Conservation (phyloP, 2,113 vertebrate genomes). For the Nesogale talazaci region DNA sequence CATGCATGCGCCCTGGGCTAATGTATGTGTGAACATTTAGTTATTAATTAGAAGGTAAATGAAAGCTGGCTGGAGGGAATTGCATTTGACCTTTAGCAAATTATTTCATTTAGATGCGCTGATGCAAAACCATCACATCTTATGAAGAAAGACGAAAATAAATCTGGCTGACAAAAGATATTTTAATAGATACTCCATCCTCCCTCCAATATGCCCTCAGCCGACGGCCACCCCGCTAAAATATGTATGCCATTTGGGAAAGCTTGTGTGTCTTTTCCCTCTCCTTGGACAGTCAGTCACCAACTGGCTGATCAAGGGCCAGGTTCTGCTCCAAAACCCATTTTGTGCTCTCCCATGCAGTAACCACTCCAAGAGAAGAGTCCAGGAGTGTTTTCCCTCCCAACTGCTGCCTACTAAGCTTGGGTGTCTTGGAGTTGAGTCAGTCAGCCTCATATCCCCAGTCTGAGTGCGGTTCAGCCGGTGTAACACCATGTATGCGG, state of each 20-base stretch:
- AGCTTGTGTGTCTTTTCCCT: slow-evolving; percentile 33
- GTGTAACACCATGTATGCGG: background rate
- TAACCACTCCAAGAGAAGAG: background rate
- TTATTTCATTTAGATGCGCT: slow-evolving; percentile 76
- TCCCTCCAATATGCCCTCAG: slow-evolving; percentile 17
- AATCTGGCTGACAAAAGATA: slow-evolving; percentile 74
- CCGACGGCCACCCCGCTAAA: background rate
- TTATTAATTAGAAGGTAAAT: slow-evolving; percentile 82
- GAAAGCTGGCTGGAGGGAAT: slow-evolving; percentile 79
- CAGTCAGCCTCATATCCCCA: background rate
- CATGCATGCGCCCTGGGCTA: slow-evolving; percentile 68
- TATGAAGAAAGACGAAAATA: slow-evolving; percentile 73
- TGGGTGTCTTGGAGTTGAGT: background rate
- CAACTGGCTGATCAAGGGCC: background rate
- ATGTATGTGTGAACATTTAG: slow-evolving; percentile 74
- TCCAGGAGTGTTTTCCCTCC: background rate
- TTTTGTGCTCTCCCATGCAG: background rate
- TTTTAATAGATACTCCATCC: slow-evolving; percentile 77
- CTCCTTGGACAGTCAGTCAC: slow-evolving; percentile 35
- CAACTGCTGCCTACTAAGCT: background rate
- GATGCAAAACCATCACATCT: slow-evolving; percentile 78
- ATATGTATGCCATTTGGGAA: slow-evolving; percentile 12
- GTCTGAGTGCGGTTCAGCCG: background rate
- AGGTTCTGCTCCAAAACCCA: background rate
- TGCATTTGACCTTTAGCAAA: slow-evolving; percentile 79